Base-by-base conservation (phyloP, 2,888 invertebrate genomes). In the Hymenopus coronatus region DNA sequence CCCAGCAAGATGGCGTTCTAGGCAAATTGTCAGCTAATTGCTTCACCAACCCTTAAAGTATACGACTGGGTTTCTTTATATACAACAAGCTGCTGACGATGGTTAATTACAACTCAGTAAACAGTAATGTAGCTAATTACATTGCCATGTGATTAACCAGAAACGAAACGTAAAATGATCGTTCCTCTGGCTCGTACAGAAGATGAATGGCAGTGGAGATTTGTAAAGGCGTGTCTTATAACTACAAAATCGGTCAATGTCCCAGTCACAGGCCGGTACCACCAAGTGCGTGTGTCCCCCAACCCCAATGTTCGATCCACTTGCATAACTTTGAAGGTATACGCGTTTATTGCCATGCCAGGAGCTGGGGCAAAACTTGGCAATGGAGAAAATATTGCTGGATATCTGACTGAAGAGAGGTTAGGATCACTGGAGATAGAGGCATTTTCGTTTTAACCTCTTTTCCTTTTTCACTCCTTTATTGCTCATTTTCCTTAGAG, bases 231-330 rank as follows among this genome's bases (percentile, higher is more conserved):
- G 54, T 70, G 54, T 70, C 54, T 70, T 70, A 25, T 25, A 70
- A 20, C 20, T 2, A 70, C 54, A 70, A 70, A 70, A 28, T 81
- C 54, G 28, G 86, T 84, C 84, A 84, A 84, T 33, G 84, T 86
- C 28, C 86, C 86, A 86, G 86, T 28, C 86, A 27, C 70, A 20
- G 86, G 15, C 86, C 86, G 86, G 81, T 70, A 86, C 86, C n/a
- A 46, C 25, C 28, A 70, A 70, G 54, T 86, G 86, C 86, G 81
- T 81, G 70, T 70, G 54, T 70, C 54, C 54, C 25, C 54, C 54
- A 15, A 70, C 15, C 54, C 54, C 54, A 20, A 20, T 70, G 86
- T 86, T 86, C 70, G 70, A 86, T 86, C 86, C 54, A 70, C 54
- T 70, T 70, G 54, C 54, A 70, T 70, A 70, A 70, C 54, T 70